These are phyloP conservation scores for Lepidothrix coronata DNA, from an alignment of 2,113 vertebrate genomes.

Conservation along the genomic window DNA sequence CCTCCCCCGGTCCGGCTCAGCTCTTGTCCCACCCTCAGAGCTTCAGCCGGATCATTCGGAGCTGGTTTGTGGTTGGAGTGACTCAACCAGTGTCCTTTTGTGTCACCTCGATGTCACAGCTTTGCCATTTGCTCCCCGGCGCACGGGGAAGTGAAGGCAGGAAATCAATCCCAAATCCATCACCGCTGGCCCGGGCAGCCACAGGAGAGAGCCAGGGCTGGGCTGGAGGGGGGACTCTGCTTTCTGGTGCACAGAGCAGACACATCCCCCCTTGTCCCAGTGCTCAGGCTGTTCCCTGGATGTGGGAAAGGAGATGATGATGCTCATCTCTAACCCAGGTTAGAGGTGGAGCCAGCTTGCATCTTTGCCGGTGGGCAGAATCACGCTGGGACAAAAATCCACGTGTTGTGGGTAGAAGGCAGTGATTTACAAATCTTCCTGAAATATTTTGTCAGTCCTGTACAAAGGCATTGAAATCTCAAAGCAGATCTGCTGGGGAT, in stretches of 20 bases:
- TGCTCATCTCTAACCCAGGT: not conserved
- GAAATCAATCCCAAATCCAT: not conserved
- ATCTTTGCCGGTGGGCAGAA: not conserved
- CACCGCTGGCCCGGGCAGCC: not conserved
- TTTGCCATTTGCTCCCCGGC: conserved; percentile 14
- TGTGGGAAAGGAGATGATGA: not conserved
- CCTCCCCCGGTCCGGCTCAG: not conserved
- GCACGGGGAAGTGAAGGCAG: not conserved
- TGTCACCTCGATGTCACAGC: not conserved
- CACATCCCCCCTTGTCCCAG: accelerated
- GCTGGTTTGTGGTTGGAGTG: conserved; percentile 26
- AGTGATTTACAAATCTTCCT: not conserved
- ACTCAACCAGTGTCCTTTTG: conserved; percentile 28
- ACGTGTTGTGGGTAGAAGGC: not conserved
- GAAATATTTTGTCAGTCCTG: not conserved
- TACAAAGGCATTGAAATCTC: not conserved
- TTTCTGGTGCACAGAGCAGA: not conserved
- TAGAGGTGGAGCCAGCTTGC: accelerated
- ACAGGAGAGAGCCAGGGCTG: not conserved
- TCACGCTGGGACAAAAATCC: not conserved
- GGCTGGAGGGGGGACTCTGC: not conserved
- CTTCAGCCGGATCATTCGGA: conserved; percentile 9
- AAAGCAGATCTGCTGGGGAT: not conserved
- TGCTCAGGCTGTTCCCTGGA: not conserved
- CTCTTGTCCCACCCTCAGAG: not conserved